Conservation (phyloP, 2,888 invertebrate species). For the Eumacrocentrus americanus region DNA sequence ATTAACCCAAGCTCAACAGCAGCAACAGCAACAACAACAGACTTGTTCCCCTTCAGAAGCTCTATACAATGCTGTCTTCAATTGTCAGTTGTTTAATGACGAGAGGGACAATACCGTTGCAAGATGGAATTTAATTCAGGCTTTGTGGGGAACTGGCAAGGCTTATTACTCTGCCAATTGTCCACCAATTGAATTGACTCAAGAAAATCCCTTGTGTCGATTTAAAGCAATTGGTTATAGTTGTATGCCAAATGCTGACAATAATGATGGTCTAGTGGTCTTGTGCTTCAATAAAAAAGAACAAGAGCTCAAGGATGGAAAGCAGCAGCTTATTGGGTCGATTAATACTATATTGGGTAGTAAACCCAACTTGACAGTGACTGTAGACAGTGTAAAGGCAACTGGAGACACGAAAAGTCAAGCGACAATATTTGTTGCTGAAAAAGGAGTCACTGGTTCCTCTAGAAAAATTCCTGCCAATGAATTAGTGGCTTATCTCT, state of each 20-base stretch:
- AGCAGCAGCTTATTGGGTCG: slow-evolving; percentile 65
- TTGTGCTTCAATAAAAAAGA: slow-evolving; percentile 83
- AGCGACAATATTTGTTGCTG: slow-evolving; percentile 73
- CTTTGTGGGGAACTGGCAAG: slow-evolving; percentile 85
- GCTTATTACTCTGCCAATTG: slow-evolving; percentile 80
- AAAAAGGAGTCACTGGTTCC: slow-evolving; percentile 71
- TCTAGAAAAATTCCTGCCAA: slow-evolving; percentile 74
- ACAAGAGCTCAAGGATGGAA: slow-evolving; percentile 70
- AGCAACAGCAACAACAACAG: slow-evolving; percentile 61
- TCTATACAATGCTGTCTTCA: slow-evolving; percentile 76
- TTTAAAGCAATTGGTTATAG: slow-evolving; percentile 96
- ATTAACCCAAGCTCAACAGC: slow-evolving; percentile 43
- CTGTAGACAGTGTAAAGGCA: slow-evolving; percentile 79
- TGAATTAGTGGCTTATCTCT: slow-evolving; percentile 74
- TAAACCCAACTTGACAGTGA: slow-evolving; percentile 81
- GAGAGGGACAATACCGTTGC: slow-evolving; percentile 93
- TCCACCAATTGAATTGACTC: slow-evolving; percentile 81
- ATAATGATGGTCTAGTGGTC: slow-evolving; percentile 90
- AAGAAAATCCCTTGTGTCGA: slow-evolving; percentile 88
- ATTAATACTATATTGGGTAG: slow-evolving; percentile 78
- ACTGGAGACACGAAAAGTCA: slow-evolving; percentile 80
- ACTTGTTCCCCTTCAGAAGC: slow-evolving; percentile 71
- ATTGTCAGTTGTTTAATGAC: slow-evolving; percentile 88
- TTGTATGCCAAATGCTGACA: slow-evolving; percentile 82
- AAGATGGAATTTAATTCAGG: slow-evolving; percentile 94